Percentiles rank a stretch among this genome's conserved stretches.
Evolutionary conservation across 1,140 invertebrate genomes (phyloP).

Genomic region (Parapsyche elsis): DNA sequence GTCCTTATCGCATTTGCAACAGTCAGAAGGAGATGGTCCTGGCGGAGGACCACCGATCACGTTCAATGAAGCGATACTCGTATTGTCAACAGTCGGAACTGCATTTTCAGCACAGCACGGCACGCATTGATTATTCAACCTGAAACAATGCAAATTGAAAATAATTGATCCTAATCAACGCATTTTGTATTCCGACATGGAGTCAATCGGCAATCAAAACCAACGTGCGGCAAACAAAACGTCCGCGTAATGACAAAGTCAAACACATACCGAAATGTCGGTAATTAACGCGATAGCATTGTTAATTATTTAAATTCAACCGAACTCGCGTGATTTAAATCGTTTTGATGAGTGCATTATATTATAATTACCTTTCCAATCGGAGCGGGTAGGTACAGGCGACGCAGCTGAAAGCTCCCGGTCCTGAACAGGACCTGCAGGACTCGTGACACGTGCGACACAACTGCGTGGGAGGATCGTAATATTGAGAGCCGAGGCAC

Average conservation of each 20-base stretch:
- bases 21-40: constrained; percentile 63
- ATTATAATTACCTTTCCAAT: constrained; percentile 67
- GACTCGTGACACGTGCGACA: constrained; percentile 76
- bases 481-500: constrained; percentile 78
- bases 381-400: constrained; percentile 73
- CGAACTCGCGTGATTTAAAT: background rate
- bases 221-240: background rate
- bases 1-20: constrained; percentile 75
- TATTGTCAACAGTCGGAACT: constrained; percentile 19
- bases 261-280: background rate
- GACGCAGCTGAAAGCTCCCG: constrained; percentile 76
- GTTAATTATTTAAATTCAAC: background rate
- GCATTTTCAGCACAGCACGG: constrained; percentile 71
- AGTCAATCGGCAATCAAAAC: background rate
- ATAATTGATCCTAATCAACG: constrained; percentile 5
- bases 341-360: background rate
- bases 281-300: background rate
- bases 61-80: constrained; percentile 24
- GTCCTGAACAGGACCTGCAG: constrained; percentile 77
- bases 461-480: constrained; percentile 74
- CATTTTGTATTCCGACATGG: constrained; percentile 1
- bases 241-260: constrained; percentile 4
- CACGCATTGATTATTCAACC: constrained; percentile 79
- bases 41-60: constrained; percentile 57
- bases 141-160: constrained; percentile 52